These are phyloP conservation scores for Alloscopus bannaensis DNA, from an alignment of 2,888 invertebrate genomes.

Conservation along the genomic window DNA sequence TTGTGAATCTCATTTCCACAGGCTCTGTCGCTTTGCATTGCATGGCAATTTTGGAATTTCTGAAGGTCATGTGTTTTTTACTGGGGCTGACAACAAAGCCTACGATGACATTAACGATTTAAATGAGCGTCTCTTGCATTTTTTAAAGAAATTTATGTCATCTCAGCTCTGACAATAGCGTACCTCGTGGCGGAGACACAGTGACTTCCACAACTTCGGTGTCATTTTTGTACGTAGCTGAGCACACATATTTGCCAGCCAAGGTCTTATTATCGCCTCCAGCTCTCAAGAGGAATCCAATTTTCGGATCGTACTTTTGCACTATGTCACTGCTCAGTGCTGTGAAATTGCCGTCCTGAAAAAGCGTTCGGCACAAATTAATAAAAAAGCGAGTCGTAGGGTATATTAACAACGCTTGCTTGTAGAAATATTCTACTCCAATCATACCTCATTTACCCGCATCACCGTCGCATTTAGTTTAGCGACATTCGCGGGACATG, in stretches of 20 bases:
- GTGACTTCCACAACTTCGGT: slow-evolving; percentile 67
- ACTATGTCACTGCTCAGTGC: slow-evolving; percentile 51
- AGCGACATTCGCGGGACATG: slow-evolving; percentile 65
- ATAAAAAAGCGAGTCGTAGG: background rate
- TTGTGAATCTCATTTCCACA: slow-evolving; percentile 59
- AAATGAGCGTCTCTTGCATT: background rate
- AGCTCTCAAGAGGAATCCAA: slow-evolving; percentile 61
- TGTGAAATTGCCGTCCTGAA: slow-evolving; percentile 62
- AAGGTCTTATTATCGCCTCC: slow-evolving; percentile 47
- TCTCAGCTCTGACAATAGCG: background rate
- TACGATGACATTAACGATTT: slow-evolving; percentile 5
- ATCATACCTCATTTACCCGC: slow-evolving; percentile 58
- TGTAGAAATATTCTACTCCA: too few relatives aligned
- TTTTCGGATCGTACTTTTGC: slow-evolving; percentile 62
- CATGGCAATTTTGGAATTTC: slow-evolving; percentile 55
- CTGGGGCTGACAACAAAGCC: slow-evolving; percentile 59
- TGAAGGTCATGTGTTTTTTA: slow-evolving; percentile 59
- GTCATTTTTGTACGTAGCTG: slow-evolving; percentile 63
- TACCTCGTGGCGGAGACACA: slow-evolving; percentile 59
- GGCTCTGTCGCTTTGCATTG: slow-evolving; percentile 65
- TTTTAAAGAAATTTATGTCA: background rate
- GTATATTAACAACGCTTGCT: too few relatives aligned
- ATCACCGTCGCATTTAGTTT: slow-evolving; percentile 65
- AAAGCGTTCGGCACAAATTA: too few relatives aligned
- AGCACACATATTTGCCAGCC: slow-evolving; percentile 67